A percentile compares a stretch with the other conserved stretches of the same genome.
Conservation (phyloP, 2,888 invertebrate genomes). For the Xanthorhoe designata region DNA sequence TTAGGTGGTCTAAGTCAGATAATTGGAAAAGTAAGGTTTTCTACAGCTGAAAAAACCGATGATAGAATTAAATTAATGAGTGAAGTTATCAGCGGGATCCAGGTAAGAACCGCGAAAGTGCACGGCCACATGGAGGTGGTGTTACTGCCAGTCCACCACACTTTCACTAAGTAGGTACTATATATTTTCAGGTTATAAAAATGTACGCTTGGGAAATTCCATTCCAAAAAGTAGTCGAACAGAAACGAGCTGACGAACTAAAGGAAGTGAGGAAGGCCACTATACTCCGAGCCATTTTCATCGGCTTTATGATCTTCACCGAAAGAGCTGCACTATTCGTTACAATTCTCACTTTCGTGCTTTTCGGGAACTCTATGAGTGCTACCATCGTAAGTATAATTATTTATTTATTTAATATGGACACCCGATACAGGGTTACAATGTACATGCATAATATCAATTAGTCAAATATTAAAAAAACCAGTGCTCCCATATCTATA, state of each 20-base stretch:
- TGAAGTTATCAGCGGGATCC: conserved; percentile 96
- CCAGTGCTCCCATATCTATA: too few species aligned
- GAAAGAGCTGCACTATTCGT: conserved; percentile 92
- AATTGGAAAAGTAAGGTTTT: conserved; percentile 87
- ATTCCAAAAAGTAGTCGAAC: conserved; percentile 91
- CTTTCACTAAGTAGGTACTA: neutral
- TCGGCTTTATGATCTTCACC: conserved; percentile 92
- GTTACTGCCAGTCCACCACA: neutral
- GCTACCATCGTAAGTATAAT: conserved; percentile 88
- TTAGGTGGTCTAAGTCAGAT: conserved; percentile 83
- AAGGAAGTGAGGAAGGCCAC: conserved; percentile 86
- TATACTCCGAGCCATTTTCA: conserved; percentile 87
- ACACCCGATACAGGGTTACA: too few species aligned
- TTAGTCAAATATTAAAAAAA: too few species aligned
- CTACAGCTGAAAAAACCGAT: conserved; percentile 94
- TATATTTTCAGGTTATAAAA: conserved; percentile 91
- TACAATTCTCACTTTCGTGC: conserved; percentile 89
- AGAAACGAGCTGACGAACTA: conserved; percentile 87
- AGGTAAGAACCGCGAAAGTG: conserved; percentile 84
- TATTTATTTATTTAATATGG: too few species aligned
- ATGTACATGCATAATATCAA: too few species aligned
- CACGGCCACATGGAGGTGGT: neutral
- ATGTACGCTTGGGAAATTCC: conserved; percentile 99
- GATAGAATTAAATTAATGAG: conserved; percentile 96
- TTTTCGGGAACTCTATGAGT: conserved; percentile 88